Base-by-base conservation (phyloP, 2,888 invertebrate species). In the Spialia ferax region DNA sequence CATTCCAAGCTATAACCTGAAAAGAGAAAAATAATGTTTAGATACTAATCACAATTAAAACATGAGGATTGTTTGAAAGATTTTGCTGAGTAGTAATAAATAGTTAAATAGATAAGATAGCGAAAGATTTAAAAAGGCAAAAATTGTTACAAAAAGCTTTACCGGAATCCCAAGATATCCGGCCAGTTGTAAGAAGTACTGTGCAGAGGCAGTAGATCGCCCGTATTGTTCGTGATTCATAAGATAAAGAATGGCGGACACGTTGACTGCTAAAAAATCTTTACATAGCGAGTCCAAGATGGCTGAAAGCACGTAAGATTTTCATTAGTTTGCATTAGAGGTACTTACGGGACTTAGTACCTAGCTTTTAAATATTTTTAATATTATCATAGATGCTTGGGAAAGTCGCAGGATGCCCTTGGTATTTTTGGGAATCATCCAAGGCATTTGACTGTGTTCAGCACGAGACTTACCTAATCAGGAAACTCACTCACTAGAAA, bases 211-310 rank as follows among this genome's bases (percentile, higher is more conserved):
- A 70, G 98, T 98, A 89, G 98, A 98, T 73, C 98, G 95, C 56
- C 98, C 98, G 84, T 98, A 98, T 90, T 97, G 97, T 94, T 98
- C 98, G 91, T 98, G 97, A 94, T 98, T 98, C 96, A 98, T 98
- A 94, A 99, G 96, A 92, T 98, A 98, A 78, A 99, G 95, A 83
- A 99, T 98, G 81, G 98, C 97, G 75, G 98, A 97, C 72, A 98
- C 98, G 94, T 98, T 98, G 79, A 96, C 96, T 77, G 96, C 96
- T 73, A 98, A 95, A 93, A 98, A 98, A 91, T 97, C 97, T 89
- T 97, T 96, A 94, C 98, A 98, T 75, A 98, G 94, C 69, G 97
- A 97, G 87, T 97, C 96, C 81, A 98, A 94, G 84, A 98, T 98
- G 76, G 97, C 98, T 98, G 95, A 89, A 93, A 92, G 83, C 83